Evolutionary conservation across 2,888 invertebrate genomes (phyloP).

Genomic region (Diploptera punctata): DNA sequence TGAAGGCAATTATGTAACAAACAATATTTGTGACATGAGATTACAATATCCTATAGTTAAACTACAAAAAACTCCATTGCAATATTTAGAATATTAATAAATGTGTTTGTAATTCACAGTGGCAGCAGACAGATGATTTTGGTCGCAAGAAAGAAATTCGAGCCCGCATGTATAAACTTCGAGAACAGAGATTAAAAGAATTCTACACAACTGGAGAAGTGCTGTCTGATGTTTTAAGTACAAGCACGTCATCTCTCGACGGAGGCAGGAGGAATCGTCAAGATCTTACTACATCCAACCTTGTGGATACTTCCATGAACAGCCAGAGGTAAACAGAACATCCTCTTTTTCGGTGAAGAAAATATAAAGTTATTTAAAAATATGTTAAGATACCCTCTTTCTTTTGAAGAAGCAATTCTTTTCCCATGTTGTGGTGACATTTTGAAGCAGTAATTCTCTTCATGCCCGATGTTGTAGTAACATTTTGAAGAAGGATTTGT

Average conservation of each 20-base stretch:
- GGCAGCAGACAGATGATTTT: conserved; percentile 87
- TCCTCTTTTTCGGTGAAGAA: neutral
- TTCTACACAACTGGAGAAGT: conserved; percentile 68
- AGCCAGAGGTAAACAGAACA: conserved; percentile 34
- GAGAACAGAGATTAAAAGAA: conserved; percentile 78
- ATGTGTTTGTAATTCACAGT: conserved; percentile 61
- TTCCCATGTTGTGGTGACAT: no score
- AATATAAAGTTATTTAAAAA: no score
- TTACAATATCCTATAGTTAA: no score
- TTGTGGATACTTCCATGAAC: conserved; percentile 61
- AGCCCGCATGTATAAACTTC: conserved; percentile 81
- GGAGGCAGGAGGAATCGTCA: neutral
- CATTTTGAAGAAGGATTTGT: no score
- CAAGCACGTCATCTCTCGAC: conserved; percentile 62
- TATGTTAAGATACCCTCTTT: no score
- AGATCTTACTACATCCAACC: conserved; percentile 58
- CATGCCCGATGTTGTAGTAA: no score
- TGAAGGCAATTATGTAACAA: no score
- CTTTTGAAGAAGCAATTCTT: no score
- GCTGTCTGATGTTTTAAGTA: conserved; percentile 46
- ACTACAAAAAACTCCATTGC: no score
- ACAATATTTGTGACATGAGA: no score
- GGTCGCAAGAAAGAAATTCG: conserved; percentile 87
- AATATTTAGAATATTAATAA: neutral
- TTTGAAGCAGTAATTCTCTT: no score